Conservation (phyloP, 2,113 vertebrate species). For the Paraplagusia blochii region DNA sequence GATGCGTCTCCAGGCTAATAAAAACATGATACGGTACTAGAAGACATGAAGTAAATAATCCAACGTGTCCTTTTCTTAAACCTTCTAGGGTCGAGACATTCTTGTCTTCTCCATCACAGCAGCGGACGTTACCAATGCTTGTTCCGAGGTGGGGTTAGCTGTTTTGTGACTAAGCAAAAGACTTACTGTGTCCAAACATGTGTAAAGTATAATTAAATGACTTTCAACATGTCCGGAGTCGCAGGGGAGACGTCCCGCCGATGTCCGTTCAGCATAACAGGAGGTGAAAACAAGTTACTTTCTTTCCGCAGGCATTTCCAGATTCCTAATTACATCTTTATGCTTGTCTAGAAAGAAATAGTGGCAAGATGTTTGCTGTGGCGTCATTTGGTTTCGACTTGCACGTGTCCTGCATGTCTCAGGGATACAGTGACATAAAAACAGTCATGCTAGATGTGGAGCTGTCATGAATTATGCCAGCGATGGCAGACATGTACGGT, state of each 20-base stretch:
- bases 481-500: conserved; percentile 66
- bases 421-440: conserved; percentile 63
- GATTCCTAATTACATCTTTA: conserved; percentile 9
- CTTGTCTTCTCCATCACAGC: background rate
- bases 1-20: too few species aligned
- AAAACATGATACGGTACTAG: too few species aligned
- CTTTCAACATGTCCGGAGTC: conserved; percentile 10
- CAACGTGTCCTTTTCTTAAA: too few species aligned
- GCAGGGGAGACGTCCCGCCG: too few species aligned
- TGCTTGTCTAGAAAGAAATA: conserved; percentile 37
- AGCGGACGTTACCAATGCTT: too few species aligned
- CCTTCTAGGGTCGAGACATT: background rate
- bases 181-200: conserved; percentile 10
- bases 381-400: conserved; percentile 55
- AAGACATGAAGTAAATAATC: too few species aligned
- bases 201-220: conserved; percentile 21
- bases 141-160: too few species aligned
- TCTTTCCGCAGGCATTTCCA: background rate
- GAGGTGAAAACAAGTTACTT: background rate
- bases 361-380: conserved; percentile 34
- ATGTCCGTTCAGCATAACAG: too few species aligned
- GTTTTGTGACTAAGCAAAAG: too few species aligned
- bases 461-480: conserved; percentile 65
- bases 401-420: conserved; percentile 54
- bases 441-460: conserved; percentile 64